These are phyloP conservation scores for Eurois occulta DNA, from an alignment of 2,888 invertebrate genomes.

Conservation along the genomic window DNA sequence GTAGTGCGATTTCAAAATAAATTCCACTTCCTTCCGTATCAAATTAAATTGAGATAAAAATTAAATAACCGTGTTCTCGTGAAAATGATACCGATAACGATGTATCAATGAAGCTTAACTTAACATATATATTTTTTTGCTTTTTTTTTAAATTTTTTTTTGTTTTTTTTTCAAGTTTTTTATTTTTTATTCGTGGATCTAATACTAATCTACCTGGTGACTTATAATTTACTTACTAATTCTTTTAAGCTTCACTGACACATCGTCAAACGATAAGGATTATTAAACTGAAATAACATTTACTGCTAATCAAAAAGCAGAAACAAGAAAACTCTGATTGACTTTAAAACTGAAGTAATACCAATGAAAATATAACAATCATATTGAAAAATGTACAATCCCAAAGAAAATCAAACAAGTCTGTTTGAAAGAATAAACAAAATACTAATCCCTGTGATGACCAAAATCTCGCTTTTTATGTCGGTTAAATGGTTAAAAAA, in stretches of 20 bases:
- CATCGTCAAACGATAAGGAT: constrained; percentile 23
- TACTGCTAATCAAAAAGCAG: constrained; percentile 2
- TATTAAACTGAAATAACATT: constrained; percentile 3
- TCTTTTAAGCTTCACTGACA: constrained; percentile 14
- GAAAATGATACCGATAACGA: constrained; percentile 32
- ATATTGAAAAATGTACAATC: too few species aligned
- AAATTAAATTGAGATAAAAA: constrained; percentile 20
- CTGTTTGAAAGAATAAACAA: not conserved
- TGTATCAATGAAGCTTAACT: constrained; percentile 19
- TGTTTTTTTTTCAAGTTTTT: not conserved
- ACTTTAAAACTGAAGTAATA: not conserved
- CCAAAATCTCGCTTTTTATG: not conserved
- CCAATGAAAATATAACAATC: not conserved
- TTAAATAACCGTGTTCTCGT: constrained; percentile 37
- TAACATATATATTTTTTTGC: not conserved
- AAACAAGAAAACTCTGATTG: not conserved
- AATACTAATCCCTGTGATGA: not conserved
- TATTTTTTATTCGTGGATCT: not conserved
- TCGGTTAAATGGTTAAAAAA: not conserved
- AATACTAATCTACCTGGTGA: not conserved
- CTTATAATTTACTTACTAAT: constrained; percentile 16
- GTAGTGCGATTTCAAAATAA: constrained; percentile 38
- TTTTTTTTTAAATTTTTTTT: not conserved
- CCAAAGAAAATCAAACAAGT: not conserved
- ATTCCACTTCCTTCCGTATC: not conserved